phyloP scores from a whole-genome alignment of 2,797 vertebrate species.

The Trachurus trachurus region DNA sequence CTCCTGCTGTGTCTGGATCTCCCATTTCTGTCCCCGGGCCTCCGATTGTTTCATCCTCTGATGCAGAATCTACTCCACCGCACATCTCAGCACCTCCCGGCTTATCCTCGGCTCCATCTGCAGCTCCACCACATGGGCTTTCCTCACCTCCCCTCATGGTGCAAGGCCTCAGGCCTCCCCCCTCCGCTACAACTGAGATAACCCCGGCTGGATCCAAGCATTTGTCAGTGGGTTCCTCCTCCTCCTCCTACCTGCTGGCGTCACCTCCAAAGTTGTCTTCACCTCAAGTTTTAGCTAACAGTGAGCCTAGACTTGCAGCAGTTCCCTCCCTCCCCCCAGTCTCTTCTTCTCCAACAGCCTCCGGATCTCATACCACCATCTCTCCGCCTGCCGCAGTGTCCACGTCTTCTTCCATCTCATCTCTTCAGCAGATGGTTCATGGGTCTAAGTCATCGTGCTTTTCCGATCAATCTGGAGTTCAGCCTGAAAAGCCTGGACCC shows the following conservation, averaged over 20 bases:
- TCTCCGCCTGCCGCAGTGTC: slow-evolving; percentile 43
- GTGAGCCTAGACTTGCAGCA: slow-evolving; percentile 40
- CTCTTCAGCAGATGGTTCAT: slow-evolving; percentile 71
- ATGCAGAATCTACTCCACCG: slow-evolving; percentile 52
- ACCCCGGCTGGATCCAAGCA: slow-evolving; percentile 53
- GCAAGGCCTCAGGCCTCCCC: slow-evolving; percentile 65
- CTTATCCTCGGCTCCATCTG: slow-evolving; percentile 48
- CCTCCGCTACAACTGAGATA: slow-evolving; percentile 48
- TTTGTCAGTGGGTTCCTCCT: slow-evolving; percentile 49
- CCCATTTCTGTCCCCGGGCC: slow-evolving; percentile 52
- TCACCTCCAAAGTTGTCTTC: slow-evolving; percentile 58
- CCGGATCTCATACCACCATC: slow-evolving; percentile 46
- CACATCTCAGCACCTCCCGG: slow-evolving; percentile 63
- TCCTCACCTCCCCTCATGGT: slow-evolving; percentile 67
- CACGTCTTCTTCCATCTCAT: slow-evolving; percentile 58
- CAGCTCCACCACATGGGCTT: slow-evolving; percentile 63
- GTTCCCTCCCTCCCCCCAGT: slow-evolving; percentile 42
- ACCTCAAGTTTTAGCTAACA: slow-evolving; percentile 45
- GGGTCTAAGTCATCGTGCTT: slow-evolving; percentile 60
- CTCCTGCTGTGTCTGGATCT: slow-evolving; percentile 50
- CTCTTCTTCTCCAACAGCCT: slow-evolving; percentile 40
- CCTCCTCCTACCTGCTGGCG: slow-evolving; percentile 54
- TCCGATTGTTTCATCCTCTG: slow-evolving; percentile 41
- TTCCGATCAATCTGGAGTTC: slow-evolving; percentile 44
- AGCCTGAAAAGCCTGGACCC: slow-evolving; percentile 50